Conservation (phyloP, 2,113 vertebrate species). For the Larimichthys polyactis region DNA sequence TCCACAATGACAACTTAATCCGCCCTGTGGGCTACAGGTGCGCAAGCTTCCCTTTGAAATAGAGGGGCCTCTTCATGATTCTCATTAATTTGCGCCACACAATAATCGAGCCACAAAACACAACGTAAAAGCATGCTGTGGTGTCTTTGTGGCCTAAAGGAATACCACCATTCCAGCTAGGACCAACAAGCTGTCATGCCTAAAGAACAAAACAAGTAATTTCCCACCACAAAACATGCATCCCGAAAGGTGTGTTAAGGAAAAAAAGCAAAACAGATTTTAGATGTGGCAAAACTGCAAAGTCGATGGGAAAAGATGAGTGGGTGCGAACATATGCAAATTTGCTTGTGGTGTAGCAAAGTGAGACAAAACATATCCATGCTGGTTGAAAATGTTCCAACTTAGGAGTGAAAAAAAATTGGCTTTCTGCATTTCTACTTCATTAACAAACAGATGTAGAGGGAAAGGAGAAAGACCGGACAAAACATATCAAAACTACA, state of each 20-base stretch:
- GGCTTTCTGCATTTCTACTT: too few species aligned
- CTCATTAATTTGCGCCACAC: constrained; percentile 19
- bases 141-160: not conserved
- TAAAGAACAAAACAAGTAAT: not conserved
- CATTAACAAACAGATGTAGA: too few species aligned
- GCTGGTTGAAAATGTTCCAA: not conserved
- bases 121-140: not conserved
- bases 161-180: constrained; percentile 3
- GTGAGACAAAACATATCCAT: too few species aligned
- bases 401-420: too few species aligned
- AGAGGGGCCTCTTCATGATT: constrained; percentile 8
- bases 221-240: not conserved
- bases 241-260: too few species aligned
- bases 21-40: constrained; percentile 54
- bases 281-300: too few species aligned
- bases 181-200: not conserved
- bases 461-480: too few species aligned
- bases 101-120: not conserved
- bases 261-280: not conserved
- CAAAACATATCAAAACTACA: too few species aligned
- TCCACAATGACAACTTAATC: constrained; percentile 58
- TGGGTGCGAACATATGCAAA: too few species aligned
- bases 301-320: too few species aligned
- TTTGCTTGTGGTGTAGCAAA: too few species aligned
- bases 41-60: constrained; percentile 7